Percentiles rank a stretch among this genome's conserved stretches.
Evolutionary conservation across 2,113 vertebrate genomes (phyloP).

Genomic region (Notothenia coriiceps): DNA sequence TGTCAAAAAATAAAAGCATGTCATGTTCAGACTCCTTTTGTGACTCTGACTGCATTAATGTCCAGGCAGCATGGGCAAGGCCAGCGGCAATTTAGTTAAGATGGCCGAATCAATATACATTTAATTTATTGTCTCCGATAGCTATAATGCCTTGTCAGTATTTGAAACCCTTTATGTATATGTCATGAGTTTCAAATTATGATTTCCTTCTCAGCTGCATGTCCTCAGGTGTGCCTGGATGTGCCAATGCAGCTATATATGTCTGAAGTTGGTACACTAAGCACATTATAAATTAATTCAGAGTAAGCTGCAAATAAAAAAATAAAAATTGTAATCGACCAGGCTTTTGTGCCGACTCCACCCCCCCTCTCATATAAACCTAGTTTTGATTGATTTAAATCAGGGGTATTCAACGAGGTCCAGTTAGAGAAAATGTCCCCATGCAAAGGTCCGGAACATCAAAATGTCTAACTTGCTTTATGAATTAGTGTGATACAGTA

Average conservation of each 20-base stretch:
- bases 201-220: not conserved
- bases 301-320: no score
- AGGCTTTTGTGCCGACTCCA: no score
- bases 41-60: constrained; percentile 7
- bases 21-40: not conserved
- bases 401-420: no score
- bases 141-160: not conserved
- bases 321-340: no score
- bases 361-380: no score
- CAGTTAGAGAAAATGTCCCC: no score
- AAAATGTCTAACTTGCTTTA: no score
- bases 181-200: not conserved
- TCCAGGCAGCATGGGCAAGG: not conserved
- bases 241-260: not conserved
- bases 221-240: no score
- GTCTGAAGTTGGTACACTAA: not conserved
- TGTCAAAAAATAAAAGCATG: not conserved
- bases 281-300: no score
- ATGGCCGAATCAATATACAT: constrained; percentile 7
- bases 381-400: no score
- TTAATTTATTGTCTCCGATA: not conserved
- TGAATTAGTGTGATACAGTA: no score
- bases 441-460: no score
- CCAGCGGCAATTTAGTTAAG: not conserved
- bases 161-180: not conserved